Evolutionary conservation across 2,113 vertebrate species (phyloP).

Genomic region (Oxygymnocypris stewartii): DNA sequence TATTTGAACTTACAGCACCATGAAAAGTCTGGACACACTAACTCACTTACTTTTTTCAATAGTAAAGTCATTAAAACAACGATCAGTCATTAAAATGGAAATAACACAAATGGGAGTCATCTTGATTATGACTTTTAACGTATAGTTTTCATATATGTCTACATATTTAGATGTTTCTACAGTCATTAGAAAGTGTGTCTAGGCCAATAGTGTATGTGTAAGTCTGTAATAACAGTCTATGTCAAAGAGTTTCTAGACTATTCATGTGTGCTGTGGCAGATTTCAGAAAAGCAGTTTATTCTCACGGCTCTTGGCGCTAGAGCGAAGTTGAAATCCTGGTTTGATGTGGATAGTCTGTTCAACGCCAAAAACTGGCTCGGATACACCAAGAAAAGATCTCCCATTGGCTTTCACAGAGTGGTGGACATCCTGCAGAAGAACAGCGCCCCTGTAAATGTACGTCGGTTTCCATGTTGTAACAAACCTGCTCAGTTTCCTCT

Average conservation of each 20-base stretch:
- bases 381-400: constrained; percentile 89
- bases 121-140: neutral
- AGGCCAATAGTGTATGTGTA: neutral
- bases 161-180: neutral
- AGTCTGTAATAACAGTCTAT: neutral
- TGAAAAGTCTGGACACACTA: neutral
- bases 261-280: constrained; percentile 69
- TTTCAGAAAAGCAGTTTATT: constrained; percentile 93
- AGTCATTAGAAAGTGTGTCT: neutral
- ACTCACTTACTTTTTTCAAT: neutral
- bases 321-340: constrained; percentile 89
- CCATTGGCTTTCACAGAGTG: constrained; percentile 88
- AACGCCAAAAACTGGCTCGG: constrained; percentile 95
- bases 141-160: neutral
- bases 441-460: constrained; percentile 86
- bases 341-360: constrained; percentile 90
- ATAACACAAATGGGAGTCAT: neutral
- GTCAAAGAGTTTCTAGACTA: neutral
- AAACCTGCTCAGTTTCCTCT: neutral
- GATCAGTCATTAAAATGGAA: no score
- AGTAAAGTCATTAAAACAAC: neutral
- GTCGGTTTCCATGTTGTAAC: neutral
- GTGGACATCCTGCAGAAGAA: constrained; percentile 94
- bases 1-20: neutral
- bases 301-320: constrained; percentile 88